These are phyloP conservation scores for Aegithalos caudatus DNA, from an alignment of 2,113 vertebrate genomes.

Conservation along the genomic window DNA sequence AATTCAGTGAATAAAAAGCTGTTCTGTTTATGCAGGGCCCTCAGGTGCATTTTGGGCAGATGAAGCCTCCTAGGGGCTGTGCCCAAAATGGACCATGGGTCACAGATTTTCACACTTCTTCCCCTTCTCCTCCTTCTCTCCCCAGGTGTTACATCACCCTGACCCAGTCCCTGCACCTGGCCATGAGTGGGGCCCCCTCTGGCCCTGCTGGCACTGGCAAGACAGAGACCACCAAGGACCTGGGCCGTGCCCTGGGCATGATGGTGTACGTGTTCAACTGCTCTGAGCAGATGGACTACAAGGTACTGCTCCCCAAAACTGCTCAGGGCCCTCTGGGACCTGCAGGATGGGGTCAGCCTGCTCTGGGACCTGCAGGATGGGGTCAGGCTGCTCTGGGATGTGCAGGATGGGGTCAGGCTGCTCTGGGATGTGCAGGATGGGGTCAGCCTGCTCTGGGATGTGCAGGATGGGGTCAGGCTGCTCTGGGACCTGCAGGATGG, in stretches of 20 bases:
- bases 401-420: background rate
- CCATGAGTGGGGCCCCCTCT: conserved; percentile 91
- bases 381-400: rapidly evolving
- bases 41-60: background rate
- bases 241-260: conserved; percentile 90
- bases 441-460: rapidly evolving
- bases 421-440: background rate
- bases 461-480: background rate
- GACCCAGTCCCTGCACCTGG: conserved; percentile 93
- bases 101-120: background rate
- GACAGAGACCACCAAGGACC: conserved; percentile 95
- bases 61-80: background rate
- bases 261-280: conserved; percentile 99
- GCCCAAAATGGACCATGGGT: background rate
- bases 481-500: background rate
- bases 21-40: background rate
- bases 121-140: too few species aligned
- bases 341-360: background rate
- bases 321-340: rapidly evolving
- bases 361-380: background rate
- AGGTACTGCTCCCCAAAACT: conserved; percentile 69
- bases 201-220: conserved; percentile 96
- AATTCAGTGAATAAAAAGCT: too few species aligned
- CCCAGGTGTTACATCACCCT: conserved; percentile 93
- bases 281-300: conserved; percentile 98